Evolutionary conservation across 2,888 invertebrate species (phyloP), one percentile per base, ranked within the genome.

Genomic region (Ennomos quercinarius): DNA sequence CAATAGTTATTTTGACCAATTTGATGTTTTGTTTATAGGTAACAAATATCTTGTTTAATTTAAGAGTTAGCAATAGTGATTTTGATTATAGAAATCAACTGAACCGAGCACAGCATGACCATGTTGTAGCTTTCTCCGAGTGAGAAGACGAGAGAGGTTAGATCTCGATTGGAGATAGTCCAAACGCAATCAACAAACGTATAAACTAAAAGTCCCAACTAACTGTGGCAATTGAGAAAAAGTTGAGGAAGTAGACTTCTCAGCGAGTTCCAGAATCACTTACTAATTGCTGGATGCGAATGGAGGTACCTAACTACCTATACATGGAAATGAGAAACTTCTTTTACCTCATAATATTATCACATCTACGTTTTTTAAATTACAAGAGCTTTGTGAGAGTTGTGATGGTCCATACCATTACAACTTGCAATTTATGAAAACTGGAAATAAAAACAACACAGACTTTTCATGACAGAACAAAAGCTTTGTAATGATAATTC

Each of bases 151-250:
- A 73, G 71, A 84, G 84, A 87, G n/a, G n/a, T 88, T 80, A 79
- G 78, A 86, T 86, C 77, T 72, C 83, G 83, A 84, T 84, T 81
- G 59, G 46, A 64, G 68, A 67, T 69, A 65, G 84, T 80, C 79
- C 72, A 74, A 83, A 78, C 79, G 81, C 84, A 87, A 90, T 87
- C 84, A 81, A 83, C 83, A 78, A 77, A 78, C 78, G 55, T 52
- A 76, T 75, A 75, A 53, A 71, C 74, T 78, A 81, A 83, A 80
- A 83, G 83, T 89, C 87, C 86, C 87, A 77, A 62, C 56, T 48
- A 72, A 82, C 77, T 80, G 72, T 70, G 71, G 72, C 72, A 81
- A 81, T 79, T 43, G 75, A 73, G 78, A 77, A 75, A 79, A 76
- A 74, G 68, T 71, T 38, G 73, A 81, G 83, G 84, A 86, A 85